Percentiles rank a stretch among this genome's conserved stretches.
Conservation (phyloP, 2,888 invertebrate genomes). For the Trissoscelio sp. region DNA sequence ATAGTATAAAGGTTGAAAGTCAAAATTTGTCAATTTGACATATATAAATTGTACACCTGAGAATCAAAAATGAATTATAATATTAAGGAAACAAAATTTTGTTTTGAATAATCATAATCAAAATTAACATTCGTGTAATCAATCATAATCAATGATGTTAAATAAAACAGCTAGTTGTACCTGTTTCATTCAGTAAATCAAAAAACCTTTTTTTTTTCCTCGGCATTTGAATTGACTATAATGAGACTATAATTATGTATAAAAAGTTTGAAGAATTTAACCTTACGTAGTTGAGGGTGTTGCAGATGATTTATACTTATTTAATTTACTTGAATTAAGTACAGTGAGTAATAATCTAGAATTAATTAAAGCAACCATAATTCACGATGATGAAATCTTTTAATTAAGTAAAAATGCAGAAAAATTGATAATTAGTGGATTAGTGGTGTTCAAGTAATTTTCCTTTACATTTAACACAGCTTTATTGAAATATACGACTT, state of each 20-base stretch:
- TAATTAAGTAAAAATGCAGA: slow-evolving; percentile 9
- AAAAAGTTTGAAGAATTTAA: slow-evolving; percentile 43
- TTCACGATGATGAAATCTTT: slow-evolving; percentile 19
- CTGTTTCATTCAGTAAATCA: slow-evolving; percentile 50
- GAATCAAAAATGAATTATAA: no score
- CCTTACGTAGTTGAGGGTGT: slow-evolving; percentile 34
- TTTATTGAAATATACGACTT: background rate
- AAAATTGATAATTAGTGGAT: slow-evolving; percentile 20
- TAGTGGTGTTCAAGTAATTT: slow-evolving; percentile 11
- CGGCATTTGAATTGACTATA: slow-evolving; percentile 3
- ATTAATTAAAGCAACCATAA: slow-evolving; percentile 39
- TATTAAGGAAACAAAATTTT: no score
- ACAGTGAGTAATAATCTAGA: slow-evolving; percentile 49
- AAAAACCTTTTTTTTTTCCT: slow-evolving; percentile 21
- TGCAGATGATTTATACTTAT: slow-evolving; percentile 41
- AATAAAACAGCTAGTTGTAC: slow-evolving; percentile 35
- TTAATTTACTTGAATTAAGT: slow-evolving; percentile 43
- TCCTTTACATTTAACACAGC: slow-evolving; percentile 26
- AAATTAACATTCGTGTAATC: no score
- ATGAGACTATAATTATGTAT: slow-evolving; percentile 40
- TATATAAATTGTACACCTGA: no score
- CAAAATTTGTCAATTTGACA: no score
- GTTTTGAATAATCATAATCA: no score
- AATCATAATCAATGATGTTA: slow-evolving; percentile 1
- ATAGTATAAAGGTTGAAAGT: no score